phyloP scores from a whole-genome alignment of 2,113 vertebrate genomes.

The Pangasianodon gigas region DNA sequence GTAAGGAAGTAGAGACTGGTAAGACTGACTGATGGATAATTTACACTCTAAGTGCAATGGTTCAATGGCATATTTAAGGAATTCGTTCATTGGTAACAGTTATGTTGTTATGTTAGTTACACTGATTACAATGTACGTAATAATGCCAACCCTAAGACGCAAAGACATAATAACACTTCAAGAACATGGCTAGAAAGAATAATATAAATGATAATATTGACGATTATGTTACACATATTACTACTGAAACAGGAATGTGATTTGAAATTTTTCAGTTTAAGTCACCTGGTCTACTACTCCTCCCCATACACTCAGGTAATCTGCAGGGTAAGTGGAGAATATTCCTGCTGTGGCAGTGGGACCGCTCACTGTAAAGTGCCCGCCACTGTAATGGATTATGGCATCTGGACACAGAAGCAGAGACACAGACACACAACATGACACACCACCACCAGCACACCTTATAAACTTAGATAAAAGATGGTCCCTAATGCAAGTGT shows the following conservation, averaged over 20 bases:
- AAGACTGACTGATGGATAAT: neutral
- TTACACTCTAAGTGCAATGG: neutral
- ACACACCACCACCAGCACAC: neutral
- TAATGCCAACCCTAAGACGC: neutral
- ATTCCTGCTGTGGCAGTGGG: constrained; percentile 77
- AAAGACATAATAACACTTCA: neutral
- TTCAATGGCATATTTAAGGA: neutral
- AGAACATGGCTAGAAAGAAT: neutral
- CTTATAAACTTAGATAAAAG: neutral
- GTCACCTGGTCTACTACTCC: constrained; percentile 80
- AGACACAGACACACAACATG: neutral
- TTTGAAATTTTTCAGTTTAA: neutral
- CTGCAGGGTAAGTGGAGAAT: constrained; percentile 79
- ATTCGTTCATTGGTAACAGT: neutral
- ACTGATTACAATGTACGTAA: neutral
- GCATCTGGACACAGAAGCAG: constrained; percentile 62
- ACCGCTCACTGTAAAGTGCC: constrained; percentile 68
- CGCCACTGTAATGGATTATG: constrained; percentile 70
- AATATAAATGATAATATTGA: neutral
- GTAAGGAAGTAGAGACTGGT: neutral
- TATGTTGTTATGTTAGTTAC: neutral
- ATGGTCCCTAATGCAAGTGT: neutral
- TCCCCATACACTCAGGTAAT: constrained; percentile 71
- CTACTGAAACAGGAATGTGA: neutral
- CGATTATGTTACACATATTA: neutral